Evolutionary conservation across 2,888 invertebrate genomes (phyloP), one percentile per base, ranked within the genome.

Genomic region (Aphodius sticticus): DNA sequence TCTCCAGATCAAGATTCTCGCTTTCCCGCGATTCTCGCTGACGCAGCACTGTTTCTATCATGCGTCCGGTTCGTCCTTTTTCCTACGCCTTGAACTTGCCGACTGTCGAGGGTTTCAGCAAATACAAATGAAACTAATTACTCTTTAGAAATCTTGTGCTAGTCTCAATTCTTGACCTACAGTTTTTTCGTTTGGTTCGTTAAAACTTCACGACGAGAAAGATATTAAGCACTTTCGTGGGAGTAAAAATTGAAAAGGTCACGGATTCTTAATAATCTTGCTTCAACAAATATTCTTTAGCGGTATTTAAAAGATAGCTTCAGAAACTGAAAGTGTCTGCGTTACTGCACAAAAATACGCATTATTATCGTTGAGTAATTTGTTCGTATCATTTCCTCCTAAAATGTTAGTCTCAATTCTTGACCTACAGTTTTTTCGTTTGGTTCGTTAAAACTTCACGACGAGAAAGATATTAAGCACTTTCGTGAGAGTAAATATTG

Each of bases 81-180:
- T 69, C 37, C 70, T 75, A 35, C 78, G 14, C 26, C 16, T 74
- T 77, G 26, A 16, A 38, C 37, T 79, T 76, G 16, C 35, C 74
- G 26, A 69, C 69, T 15, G 70, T 35, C 74, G 69, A 78, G 75
- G 76, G 74, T 75, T 77, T 69, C 79, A 72, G 79, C 77, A 79
- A 81, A 79, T 74, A 78, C 77, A 81, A 81, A 81, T 72, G 80
- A 76, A 80, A 77, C 78, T 81, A 78, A 80, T 79, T 80, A 78
- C 76, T 53, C 69, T 69, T 79, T n/a, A 38, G 35, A 74, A 72
- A 72, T 7, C 53, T 53, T 1, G 53, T 12, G 53, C 53, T 7
- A 53, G 53, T 53, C 53, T 12, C 53, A 12, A 53, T 53, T 53
- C 53, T 7, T 53, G 53, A 53, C 53, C 53, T 53, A 53, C 9